Evolutionary conservation across 2,113 vertebrate species (phyloP).

Genomic region (Chaetura pelagica): DNA sequence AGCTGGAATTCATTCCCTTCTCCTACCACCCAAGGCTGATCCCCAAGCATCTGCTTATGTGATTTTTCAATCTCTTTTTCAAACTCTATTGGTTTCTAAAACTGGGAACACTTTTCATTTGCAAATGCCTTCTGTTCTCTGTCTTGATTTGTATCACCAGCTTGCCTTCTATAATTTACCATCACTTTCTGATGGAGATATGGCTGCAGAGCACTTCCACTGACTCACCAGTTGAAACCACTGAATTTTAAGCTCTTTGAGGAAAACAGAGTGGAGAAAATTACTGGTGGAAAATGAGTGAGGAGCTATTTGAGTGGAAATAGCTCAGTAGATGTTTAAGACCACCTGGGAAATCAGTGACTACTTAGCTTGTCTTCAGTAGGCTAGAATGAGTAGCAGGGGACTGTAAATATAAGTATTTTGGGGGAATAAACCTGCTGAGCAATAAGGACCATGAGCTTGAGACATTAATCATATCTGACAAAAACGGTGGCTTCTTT

Average conservation of each 20-base stretch:
- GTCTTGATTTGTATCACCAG: neutral
- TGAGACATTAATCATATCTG: constrained; percentile 23
- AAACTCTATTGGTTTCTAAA: constrained; percentile 40
- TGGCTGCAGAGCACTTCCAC: neutral
- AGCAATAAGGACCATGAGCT: neutral
- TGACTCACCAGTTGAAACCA: constrained; percentile 11
- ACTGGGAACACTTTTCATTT: constrained; percentile 35
- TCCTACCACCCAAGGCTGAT: neutral
- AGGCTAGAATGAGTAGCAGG: neutral
- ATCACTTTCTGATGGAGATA: neutral
- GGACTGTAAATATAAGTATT: neutral
- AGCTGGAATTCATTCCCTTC: constrained; percentile 4
- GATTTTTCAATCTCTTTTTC: neutral
- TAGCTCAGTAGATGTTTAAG: neutral
- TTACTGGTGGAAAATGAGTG: neutral
- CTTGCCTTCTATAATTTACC: constrained; percentile 11
- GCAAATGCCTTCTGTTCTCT: constrained; percentile 13
- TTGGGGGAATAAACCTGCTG: neutral
- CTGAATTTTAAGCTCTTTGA: constrained; percentile 20
- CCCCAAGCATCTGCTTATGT: neutral
- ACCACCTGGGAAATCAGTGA: constrained; percentile 30
- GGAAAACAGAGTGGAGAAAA: neutral
- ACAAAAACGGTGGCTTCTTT: neutral
- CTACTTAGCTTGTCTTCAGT: constrained; percentile 17
- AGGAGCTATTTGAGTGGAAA: constrained; percentile 17